Evolutionary conservation across 2,113 vertebrate genomes (phyloP).

Genomic region (Laterallus jamaicensis): DNA sequence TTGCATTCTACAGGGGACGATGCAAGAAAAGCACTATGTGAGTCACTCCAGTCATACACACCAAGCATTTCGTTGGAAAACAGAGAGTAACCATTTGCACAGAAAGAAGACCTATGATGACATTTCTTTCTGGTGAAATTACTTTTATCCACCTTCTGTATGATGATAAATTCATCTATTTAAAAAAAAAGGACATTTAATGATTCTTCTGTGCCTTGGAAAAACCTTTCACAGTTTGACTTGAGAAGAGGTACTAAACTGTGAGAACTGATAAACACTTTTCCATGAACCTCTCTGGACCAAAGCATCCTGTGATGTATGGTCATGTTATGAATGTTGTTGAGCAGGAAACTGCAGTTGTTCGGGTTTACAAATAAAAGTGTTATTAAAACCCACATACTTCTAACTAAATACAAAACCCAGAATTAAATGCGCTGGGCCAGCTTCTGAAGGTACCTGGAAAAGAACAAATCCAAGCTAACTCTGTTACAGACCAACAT

Average conservation of each 20-base stretch:
- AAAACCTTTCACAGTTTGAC: not conserved
- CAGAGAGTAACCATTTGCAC: not conserved
- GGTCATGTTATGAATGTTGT: not conserved
- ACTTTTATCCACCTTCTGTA: not conserved
- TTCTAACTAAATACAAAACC: not conserved
- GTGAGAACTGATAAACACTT: not conserved
- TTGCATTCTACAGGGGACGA: not conserved
- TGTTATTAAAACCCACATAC: not conserved
- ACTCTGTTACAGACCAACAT: not conserved
- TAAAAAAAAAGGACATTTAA: not conserved
- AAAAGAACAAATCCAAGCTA: not conserved
- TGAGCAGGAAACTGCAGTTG: not conserved
- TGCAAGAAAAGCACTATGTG: not conserved
- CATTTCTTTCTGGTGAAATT: not conserved
- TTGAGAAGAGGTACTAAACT: not conserved
- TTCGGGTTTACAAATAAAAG: not conserved
- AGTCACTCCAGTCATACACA: constrained; percentile 66
- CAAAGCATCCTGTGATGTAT: not conserved
- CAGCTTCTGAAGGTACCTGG: not conserved
- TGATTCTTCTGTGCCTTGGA: not conserved
- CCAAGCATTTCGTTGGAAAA: not conserved
- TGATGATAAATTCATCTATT: not conserved
- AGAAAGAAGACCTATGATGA: not conserved
- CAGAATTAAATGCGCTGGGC: not conserved
- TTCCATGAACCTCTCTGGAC: not conserved